Percentiles rank a stretch among this genome's conserved stretches.
phyloP scores from a whole-genome alignment of 2,113 vertebrate genomes.

The Bolborhynchus lineola region DNA sequence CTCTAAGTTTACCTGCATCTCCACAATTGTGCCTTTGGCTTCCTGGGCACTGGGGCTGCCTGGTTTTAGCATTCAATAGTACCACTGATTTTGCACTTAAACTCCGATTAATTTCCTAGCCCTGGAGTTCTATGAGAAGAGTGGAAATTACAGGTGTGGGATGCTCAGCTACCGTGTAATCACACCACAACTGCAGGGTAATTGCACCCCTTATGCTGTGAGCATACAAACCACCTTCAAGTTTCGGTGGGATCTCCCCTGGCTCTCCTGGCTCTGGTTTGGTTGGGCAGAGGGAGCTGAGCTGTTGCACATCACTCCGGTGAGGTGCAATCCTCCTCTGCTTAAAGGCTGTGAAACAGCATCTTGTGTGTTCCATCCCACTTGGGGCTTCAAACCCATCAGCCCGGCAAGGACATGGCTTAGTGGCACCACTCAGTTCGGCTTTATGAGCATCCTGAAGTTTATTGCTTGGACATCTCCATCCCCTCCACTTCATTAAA shows the following conservation, averaged over 20 bases:
- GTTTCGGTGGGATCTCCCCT: neutral
- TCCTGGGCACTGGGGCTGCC: neutral
- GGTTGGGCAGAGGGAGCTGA: neutral
- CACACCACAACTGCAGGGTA: neutral
- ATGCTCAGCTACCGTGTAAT: neutral
- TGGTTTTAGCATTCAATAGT: neutral
- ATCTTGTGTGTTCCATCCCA: neutral
- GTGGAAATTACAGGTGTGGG: conserved; percentile 28
- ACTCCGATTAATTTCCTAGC: neutral
- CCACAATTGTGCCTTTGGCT: neutral
- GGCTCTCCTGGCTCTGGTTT: fast-evolving
- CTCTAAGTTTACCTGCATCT: neutral
- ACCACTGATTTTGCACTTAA: neutral
- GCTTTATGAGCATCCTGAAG: neutral
- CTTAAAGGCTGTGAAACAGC: neutral
- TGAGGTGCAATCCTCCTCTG: neutral
- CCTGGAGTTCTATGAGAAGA: neutral
- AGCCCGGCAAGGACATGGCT: neutral
- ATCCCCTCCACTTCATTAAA: neutral
- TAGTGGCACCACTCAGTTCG: neutral
- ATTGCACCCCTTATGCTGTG: neutral
- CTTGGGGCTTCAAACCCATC: neutral
- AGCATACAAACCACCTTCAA: fast-evolving
- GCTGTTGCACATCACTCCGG: neutral
- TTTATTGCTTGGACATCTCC: neutral